Evolutionary conservation across 2,113 vertebrate species (phyloP).

Genomic region (Verasper variegatus): DNA sequence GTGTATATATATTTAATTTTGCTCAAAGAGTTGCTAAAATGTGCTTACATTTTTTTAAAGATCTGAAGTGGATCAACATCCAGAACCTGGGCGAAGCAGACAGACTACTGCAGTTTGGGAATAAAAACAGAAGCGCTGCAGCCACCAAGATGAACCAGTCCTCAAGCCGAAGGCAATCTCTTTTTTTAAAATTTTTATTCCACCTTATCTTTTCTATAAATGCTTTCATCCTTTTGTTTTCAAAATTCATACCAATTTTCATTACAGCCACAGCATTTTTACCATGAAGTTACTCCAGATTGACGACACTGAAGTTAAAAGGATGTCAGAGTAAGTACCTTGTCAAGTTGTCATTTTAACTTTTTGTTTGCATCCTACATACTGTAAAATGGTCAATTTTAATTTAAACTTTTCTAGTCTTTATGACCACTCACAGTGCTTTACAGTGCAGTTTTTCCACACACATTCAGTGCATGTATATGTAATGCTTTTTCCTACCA

Average conservation of each 20-base stretch:
- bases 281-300: slow-evolving; percentile 87
- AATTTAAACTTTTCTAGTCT: too few relatives aligned
- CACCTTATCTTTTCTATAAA: too few relatives aligned
- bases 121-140: slow-evolving; percentile 90
- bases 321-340: slow-evolving; percentile 85
- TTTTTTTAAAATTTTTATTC: too few relatives aligned
- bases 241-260: neutral
- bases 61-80: slow-evolving; percentile 89
- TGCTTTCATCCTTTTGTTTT: neutral
- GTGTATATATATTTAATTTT: neutral
- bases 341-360: neutral
- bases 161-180: slow-evolving; percentile 88
- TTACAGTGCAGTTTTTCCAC: too few relatives aligned
- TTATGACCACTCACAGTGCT: too few relatives aligned
- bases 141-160: slow-evolving; percentile 91
- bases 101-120: slow-evolving; percentile 87
- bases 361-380: too few relatives aligned
- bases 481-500: too few relatives aligned
- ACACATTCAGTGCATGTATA: too few relatives aligned
- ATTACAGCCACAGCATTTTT: slow-evolving; percentile 89
- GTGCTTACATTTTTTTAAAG: slow-evolving; percentile 60
- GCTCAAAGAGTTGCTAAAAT: neutral
- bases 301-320: slow-evolving; percentile 69
- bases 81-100: slow-evolving; percentile 84
- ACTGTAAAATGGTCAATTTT: too few relatives aligned